Conservation (phyloP, 2,888 invertebrate species). For the Myopa testacea region DNA sequence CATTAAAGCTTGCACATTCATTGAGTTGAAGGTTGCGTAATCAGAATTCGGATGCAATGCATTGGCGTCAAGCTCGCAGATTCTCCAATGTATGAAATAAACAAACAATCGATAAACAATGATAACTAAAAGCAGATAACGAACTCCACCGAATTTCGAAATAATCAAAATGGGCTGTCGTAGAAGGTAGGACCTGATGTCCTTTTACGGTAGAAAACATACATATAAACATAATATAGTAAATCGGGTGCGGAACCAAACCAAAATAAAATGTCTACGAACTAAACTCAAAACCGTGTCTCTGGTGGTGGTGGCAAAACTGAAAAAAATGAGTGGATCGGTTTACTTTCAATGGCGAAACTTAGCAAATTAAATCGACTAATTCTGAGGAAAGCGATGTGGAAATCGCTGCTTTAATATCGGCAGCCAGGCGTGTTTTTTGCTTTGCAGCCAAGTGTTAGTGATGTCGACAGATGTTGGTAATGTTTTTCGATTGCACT, state of each 20-base stretch:
- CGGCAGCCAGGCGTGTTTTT: neutral
- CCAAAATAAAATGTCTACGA: too few relatives aligned
- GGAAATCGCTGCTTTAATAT: too few relatives aligned
- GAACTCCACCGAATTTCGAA: neutral
- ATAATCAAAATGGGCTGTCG: neutral
- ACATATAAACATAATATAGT: too few relatives aligned
- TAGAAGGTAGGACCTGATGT: too few relatives aligned
- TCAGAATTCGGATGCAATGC: constrained; percentile 32
- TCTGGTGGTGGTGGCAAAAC: too few relatives aligned
- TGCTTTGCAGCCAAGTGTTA: neutral
- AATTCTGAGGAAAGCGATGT: too few relatives aligned
- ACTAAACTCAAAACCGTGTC: too few relatives aligned
- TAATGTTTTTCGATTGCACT: constrained; percentile 11
- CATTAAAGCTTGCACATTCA: constrained; percentile 31
- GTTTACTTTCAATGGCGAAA: too few relatives aligned
- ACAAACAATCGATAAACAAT: neutral
- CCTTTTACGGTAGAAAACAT: too few relatives aligned
- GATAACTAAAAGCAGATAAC: constrained; percentile 26
- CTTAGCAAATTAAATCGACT: too few relatives aligned
- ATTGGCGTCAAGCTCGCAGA: constrained; percentile 10
- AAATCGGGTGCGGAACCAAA: too few relatives aligned
- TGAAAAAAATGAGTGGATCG: too few relatives aligned
- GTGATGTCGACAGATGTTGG: neutral
- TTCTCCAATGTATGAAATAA: neutral
- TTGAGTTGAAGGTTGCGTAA: constrained; percentile 21